Evolutionary conservation across 2,888 invertebrate species (phyloP).

Genomic region (Busseola fusca): DNA sequence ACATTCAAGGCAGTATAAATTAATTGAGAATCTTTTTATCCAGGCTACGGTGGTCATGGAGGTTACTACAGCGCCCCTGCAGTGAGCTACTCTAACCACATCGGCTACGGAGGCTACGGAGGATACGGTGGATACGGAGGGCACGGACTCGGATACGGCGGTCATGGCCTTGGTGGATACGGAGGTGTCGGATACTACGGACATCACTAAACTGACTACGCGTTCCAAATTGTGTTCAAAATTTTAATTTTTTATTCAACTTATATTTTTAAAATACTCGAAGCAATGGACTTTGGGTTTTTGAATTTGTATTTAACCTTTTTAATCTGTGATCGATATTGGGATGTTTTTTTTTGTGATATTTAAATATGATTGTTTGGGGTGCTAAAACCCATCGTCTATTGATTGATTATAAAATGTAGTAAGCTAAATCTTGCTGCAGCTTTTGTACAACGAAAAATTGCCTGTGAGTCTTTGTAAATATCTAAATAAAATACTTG

Average conservation of each 20-base stretch:
- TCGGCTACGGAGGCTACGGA: slow-evolving; percentile 64
- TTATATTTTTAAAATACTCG: slow-evolving; percentile 61
- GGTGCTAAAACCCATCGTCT: slow-evolving; percentile 22
- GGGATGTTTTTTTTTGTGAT: slow-evolving; percentile 35
- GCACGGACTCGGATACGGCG: slow-evolving; percentile 63
- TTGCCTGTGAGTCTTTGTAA: slow-evolving; percentile 72
- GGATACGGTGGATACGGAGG: slow-evolving; percentile 66
- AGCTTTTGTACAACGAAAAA: slow-evolving; percentile 69
- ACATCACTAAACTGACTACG: slow-evolving; percentile 71
- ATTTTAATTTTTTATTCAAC: slow-evolving; percentile 31
- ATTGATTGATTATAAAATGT: slow-evolving; percentile 23
- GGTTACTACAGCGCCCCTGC: slow-evolving; percentile 68
- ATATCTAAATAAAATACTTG: slow-evolving; percentile 70
- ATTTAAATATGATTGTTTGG: slow-evolving; percentile 34
- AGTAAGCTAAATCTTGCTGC: slow-evolving; percentile 25
- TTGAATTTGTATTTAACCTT: slow-evolving; percentile 35
- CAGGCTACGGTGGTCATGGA: slow-evolving; percentile 63
- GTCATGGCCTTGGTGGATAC: slow-evolving; percentile 67
- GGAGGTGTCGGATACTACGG: slow-evolving; percentile 64
- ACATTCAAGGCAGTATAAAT: background rate
- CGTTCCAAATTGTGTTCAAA: slow-evolving; percentile 43
- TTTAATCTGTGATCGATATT: slow-evolving; percentile 54
- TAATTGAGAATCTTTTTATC: slow-evolving; percentile 7
- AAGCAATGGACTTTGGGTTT: slow-evolving; percentile 45
- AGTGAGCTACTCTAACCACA: slow-evolving; percentile 68